A percentile compares a stretch with the other conserved stretches of the same genome.
phyloP scores from a whole-genome alignment of 2,888 invertebrate species.

The Dascillus cervinus region DNA sequence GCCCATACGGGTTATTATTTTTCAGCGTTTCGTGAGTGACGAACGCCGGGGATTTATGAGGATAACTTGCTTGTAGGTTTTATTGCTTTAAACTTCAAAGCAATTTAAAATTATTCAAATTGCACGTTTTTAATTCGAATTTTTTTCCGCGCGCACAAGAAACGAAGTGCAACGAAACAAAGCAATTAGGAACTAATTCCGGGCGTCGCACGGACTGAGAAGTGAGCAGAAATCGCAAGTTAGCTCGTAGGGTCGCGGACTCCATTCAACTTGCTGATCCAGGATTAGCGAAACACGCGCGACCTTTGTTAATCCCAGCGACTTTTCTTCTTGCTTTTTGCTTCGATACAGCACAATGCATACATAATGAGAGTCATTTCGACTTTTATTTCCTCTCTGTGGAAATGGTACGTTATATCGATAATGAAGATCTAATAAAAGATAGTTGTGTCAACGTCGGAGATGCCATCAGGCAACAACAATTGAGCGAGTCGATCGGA shows the following conservation, averaged over 20 bases:
- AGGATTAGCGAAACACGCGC: slow-evolving; percentile 16
- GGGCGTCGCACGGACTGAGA: slow-evolving; percentile 10
- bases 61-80: too few species aligned
- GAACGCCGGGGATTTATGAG: too few species aligned
- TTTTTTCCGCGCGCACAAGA: too few species aligned
- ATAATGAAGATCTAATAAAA: neutral
- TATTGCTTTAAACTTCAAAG: too few species aligned
- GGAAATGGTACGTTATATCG: neutral
- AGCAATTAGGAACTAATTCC: slow-evolving; percentile 15
- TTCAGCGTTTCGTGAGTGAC: too few species aligned
- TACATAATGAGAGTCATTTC: slow-evolving; percentile 15
- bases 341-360: slow-evolving; percentile 11
- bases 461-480: too few species aligned
- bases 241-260: slow-evolving; percentile 15
- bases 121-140: too few species aligned
- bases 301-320: slow-evolving; percentile 11
- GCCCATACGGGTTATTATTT: too few species aligned
- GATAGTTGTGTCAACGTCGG: slow-evolving; percentile 8
- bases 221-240: slow-evolving; percentile 18
- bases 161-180: slow-evolving; percentile 12
- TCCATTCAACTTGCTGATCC: slow-evolving; percentile 20
- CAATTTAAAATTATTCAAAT: too few species aligned
- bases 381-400: slow-evolving; percentile 11
- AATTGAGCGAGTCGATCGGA: slow-evolving; percentile 14
- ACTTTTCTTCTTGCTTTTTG: slow-evolving; percentile 11